These are phyloP conservation scores for Sorex fumeus DNA, from an alignment of 2,113 vertebrate genomes.

Conservation along the genomic window DNA sequence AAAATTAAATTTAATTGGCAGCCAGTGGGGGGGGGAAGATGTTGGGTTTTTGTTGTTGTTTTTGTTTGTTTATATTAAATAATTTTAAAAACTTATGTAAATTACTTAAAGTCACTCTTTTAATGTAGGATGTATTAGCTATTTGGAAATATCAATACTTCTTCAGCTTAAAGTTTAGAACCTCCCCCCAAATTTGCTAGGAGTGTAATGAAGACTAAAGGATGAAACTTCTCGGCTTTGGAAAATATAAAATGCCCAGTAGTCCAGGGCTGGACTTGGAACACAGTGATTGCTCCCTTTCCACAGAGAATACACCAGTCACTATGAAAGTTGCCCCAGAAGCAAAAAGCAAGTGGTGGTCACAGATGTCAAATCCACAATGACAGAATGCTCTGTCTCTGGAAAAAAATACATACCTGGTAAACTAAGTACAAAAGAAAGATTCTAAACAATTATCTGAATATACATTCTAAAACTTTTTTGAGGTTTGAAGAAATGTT, in stretches of 20 bases:
- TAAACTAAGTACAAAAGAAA: slow-evolving; percentile 2
- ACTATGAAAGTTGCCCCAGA: slow-evolving; percentile 31
- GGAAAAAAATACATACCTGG: not conserved
- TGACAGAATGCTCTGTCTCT: not conserved
- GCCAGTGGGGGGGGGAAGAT: not conserved
- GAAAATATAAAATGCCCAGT: not conserved
- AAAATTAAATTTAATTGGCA: slow-evolving; percentile 24
- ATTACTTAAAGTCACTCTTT: not conserved
- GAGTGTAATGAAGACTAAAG: not conserved
- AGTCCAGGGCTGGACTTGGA: not conserved
- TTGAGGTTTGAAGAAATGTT: slow-evolving; percentile 70
- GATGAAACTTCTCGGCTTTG: not conserved
- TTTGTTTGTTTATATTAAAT: not conserved
- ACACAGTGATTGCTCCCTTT: not conserved
- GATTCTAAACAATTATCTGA: slow-evolving; percentile 39
- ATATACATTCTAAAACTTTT: not conserved
- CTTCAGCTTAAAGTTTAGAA: not conserved
- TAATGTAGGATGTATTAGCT: not conserved
- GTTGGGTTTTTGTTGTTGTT: too few species aligned
- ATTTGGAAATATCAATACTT: not conserved
- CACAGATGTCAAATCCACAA: not conserved
- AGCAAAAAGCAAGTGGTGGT: not conserved
- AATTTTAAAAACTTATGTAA: slow-evolving; percentile 17
- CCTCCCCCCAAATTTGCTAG: not conserved
- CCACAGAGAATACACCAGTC: not conserved